Evolutionary conservation across 2,797 vertebrate species (phyloP), one percentile per base, ranked within the genome.

Genomic region (Cheirogaleus major): DNA sequence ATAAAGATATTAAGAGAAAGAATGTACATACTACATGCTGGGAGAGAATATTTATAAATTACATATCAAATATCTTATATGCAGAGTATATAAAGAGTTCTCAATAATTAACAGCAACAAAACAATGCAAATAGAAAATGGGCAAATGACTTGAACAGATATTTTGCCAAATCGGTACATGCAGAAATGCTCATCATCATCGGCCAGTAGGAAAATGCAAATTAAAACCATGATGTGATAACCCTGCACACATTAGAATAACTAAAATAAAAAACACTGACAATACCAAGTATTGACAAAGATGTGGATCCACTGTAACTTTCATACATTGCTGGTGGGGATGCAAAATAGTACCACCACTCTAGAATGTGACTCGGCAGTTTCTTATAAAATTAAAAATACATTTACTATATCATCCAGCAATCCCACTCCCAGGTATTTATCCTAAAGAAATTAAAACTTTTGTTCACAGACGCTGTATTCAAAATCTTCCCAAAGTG

Each of bases 361-460:
- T 70, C 52, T 72, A 83, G 18, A 92, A 70, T 32, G 43, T 27
- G 23, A 84, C 73, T 38, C 72, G 55, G 12, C 32, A 55, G 32
- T 80, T 86, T 69, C 52, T 79, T 80, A n/a, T 38, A 78, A 63
- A 61, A 65, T 84, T 61, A 78, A 89, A 93, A 79, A n/a, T n/a
- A 83, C 5, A 50, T 9, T 48, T 48, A 61, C 30, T 52, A 25
- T 4, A 35, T 45, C 13, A 89, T n/a, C 63, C 27, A 70, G 45
- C 22, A n/a, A 5, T 35, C 52, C 14, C 23, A n/a, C 11, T 76
- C 5, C 13, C 61, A 27, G 30, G 20, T 43, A 67, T 55, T 52
- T 41, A 67, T 35, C 10, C 35, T 45, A 73, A 27, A 67, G 32
- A 87, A 91, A 91, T 18, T 12, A 83, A 78, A 80, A 35, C 7